Percentiles rank a stretch among this genome's conserved stretches.
phyloP scores from a whole-genome alignment of 2,113 vertebrate genomes.

The Lycaon pictus region DNA sequence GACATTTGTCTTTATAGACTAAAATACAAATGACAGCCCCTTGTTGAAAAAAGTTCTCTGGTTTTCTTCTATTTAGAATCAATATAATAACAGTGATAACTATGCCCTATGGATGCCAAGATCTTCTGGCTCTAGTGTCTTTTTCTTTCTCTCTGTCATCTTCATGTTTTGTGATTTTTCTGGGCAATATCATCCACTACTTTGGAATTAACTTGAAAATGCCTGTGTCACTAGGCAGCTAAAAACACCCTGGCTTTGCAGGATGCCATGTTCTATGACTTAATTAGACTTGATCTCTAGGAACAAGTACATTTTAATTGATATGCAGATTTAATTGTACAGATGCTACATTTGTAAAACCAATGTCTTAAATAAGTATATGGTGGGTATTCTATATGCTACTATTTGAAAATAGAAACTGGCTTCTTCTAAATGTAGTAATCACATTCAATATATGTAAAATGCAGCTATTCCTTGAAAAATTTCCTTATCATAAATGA shows the following conservation, averaged over 20 bases:
- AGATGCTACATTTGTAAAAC: not conserved
- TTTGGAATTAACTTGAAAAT: not conserved
- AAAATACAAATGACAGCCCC: not conserved
- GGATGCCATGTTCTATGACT: not conserved
- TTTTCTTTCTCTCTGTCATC: not conserved
- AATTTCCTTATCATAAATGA: not conserved
- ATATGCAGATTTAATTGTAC: not conserved
- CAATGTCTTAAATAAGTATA: not conserved
- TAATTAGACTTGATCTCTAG: slow-evolving; percentile 14
- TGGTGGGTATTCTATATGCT: not conserved
- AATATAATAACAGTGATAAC: not conserved
- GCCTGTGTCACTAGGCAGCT: not conserved
- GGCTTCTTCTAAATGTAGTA: not conserved
- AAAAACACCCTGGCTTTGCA: not conserved
- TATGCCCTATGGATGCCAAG: not conserved
- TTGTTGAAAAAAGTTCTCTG: not conserved
- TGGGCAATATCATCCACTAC: not conserved
- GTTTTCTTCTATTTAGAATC: not conserved
- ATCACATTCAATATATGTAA: not conserved
- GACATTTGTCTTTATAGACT: not conserved
- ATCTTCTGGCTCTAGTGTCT: not conserved
- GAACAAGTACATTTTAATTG: not conserved
- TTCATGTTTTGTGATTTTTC: not conserved
- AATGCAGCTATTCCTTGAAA: not conserved
- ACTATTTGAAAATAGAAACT: not conserved